phyloP scores from a whole-genome alignment of 1,140 invertebrate genomes.

The Lineus longissimus region DNA sequence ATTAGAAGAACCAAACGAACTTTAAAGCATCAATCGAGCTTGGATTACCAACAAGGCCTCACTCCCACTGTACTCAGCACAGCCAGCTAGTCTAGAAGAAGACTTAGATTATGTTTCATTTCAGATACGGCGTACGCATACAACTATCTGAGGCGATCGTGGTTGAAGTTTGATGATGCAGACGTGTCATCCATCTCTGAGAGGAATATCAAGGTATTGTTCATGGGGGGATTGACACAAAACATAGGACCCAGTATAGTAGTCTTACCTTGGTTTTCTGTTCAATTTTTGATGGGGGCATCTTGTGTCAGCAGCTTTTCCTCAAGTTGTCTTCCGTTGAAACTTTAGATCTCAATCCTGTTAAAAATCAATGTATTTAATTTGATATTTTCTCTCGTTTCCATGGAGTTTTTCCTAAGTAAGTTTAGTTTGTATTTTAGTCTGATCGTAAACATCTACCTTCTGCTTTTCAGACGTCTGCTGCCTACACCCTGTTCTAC shows the following conservation, averaged over 20 bases:
- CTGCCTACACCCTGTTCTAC: conserved; percentile 69
- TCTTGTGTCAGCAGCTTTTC: background rate
- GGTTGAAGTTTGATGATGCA: conserved; percentile 89
- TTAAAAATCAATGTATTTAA: background rate
- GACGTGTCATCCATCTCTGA: conserved; percentile 69
- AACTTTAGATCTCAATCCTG: background rate
- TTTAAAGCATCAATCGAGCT: too few relatives aligned
- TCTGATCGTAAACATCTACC: background rate
- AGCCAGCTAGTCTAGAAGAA: too few relatives aligned
- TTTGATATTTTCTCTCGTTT: too few relatives aligned
- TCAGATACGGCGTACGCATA: conserved; percentile 70
- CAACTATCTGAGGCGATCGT: conserved; percentile 62
- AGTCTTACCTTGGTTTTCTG: background rate
- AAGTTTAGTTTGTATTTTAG: background rate
- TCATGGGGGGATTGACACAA: background rate
- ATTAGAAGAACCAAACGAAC: too few relatives aligned
- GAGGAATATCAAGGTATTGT: conserved; percentile 61
- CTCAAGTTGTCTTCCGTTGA: background rate
- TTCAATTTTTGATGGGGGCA: background rate
- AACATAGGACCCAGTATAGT: background rate
- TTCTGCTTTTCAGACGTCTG: conserved; percentile 56
- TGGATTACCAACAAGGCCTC: too few relatives aligned
- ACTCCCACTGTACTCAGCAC: too few relatives aligned
- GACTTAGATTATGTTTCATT: too few relatives aligned
- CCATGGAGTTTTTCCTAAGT: too few relatives aligned